Conservation (phyloP, 1,140 invertebrate species). For the Drosophila subobscura region DNA sequence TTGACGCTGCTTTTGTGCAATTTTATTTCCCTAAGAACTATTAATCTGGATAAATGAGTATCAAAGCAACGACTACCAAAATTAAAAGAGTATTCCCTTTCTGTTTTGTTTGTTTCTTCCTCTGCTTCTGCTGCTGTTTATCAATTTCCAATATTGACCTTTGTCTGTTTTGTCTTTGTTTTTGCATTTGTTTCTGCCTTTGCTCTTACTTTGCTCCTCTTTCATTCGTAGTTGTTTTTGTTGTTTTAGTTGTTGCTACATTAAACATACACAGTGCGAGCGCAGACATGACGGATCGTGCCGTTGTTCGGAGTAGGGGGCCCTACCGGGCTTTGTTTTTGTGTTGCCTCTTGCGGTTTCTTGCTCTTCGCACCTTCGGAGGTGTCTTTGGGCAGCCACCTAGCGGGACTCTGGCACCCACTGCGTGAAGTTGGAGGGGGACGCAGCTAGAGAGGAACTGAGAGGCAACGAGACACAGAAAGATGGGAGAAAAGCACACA, state of each 20-base stretch:
- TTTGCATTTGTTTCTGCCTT: constrained; percentile 48
- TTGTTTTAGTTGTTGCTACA: constrained; percentile 60
- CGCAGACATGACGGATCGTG: neutral
- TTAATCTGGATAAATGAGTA: no score
- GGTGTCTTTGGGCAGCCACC: constrained; percentile 29
- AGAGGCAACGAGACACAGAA: constrained; percentile 9
- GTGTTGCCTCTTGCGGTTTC: constrained; percentile 55
- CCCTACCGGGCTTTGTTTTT: constrained; percentile 32
- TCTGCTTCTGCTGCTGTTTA: constrained; percentile 59
- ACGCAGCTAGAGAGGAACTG: neutral
- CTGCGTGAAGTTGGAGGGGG: neutral
- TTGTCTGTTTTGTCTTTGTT: constrained; percentile 64
- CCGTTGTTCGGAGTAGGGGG: neutral
- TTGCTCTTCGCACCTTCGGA: constrained; percentile 61
- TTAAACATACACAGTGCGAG: constrained; percentile 61
- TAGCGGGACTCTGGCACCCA: constrained; percentile 25
- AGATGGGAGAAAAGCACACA: constrained; percentile 29
- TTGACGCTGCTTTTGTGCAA: no score
- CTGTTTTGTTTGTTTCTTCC: constrained; percentile 34
- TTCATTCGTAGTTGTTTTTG: constrained; percentile 16
- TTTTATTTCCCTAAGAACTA: no score
- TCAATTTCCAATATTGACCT: constrained; percentile 81
- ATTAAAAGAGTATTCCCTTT: no score
- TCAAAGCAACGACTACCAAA: no score
- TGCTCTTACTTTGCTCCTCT: constrained; percentile 45